Percentiles rank a stretch among this genome's conserved stretches.
phyloP scores from a whole-genome alignment of 2,888 invertebrate species.

The Chrysotoxum bicinctum region DNA sequence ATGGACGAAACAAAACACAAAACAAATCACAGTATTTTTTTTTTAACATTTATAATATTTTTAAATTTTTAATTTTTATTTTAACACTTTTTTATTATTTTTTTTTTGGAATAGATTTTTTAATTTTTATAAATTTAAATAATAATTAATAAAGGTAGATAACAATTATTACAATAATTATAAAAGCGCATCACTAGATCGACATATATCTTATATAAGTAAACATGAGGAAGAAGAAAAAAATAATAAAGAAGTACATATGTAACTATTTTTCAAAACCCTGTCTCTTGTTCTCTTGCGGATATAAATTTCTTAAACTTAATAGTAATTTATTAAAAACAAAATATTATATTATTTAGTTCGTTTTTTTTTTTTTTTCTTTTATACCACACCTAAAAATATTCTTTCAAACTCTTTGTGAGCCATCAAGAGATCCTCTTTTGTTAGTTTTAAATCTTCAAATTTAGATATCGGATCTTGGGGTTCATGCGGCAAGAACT shows the following conservation, averaged over 20 bases:
- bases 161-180: constrained; percentile 61
- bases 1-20: constrained; percentile 18
- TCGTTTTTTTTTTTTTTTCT: neutral
- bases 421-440: constrained; percentile 77
- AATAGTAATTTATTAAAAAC: constrained; percentile 45
- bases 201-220: constrained; percentile 37
- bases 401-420: constrained; percentile 78
- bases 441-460: constrained; percentile 79
- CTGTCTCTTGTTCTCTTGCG: constrained; percentile 45
- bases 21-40: constrained; percentile 26
- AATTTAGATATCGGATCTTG: constrained; percentile 73
- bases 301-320: constrained; percentile 57
- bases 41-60: constrained; percentile 68
- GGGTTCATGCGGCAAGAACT: constrained; percentile 22
- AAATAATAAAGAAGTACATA: constrained; percentile 14
- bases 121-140: constrained; percentile 19
- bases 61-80: constrained; percentile 42
- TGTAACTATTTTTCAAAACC: constrained; percentile 41
- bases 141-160: constrained; percentile 56
- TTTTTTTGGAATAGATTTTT: constrained; percentile 16
- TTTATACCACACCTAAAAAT: constrained; percentile 77
- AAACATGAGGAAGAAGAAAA: constrained; percentile 47
- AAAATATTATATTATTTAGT: neutral
- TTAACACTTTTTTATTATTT: constrained; percentile 38
- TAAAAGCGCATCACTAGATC: constrained; percentile 65